A percentile compares a stretch with the other conserved stretches of the same genome.
Conservation (phyloP, 2,888 invertebrate genomes). For the Agrilus biguttatus region DNA sequence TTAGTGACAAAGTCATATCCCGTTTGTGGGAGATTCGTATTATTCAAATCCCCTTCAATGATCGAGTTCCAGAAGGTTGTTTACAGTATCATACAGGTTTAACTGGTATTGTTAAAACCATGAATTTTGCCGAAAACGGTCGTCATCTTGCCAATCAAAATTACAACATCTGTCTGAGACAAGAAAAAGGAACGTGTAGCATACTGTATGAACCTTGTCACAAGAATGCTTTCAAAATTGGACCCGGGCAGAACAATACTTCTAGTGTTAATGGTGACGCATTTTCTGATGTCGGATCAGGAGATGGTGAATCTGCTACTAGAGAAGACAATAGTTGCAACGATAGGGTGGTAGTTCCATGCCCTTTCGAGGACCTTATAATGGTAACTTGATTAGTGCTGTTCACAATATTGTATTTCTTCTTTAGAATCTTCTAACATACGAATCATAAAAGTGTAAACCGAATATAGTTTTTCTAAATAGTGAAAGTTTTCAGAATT, state of each 20-base stretch:
- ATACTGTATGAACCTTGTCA: slow-evolving; percentile 66
- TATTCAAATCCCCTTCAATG: slow-evolving; percentile 60
- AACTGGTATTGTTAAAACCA: slow-evolving; percentile 53
- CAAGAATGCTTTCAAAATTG: slow-evolving; percentile 61
- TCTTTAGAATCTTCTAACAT: too few species aligned
- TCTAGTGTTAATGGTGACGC: background rate
- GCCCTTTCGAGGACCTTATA: slow-evolving; percentile 72
- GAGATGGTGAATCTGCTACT: slow-evolving; percentile 7
- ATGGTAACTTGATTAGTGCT: slow-evolving; percentile 34
- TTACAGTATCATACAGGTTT: slow-evolving; percentile 54
- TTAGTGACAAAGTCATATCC: slow-evolving; percentile 48
- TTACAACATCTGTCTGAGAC: slow-evolving; percentile 61
- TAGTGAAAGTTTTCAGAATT: too few species aligned
- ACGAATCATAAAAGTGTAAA: too few species aligned
- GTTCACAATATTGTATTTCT: too few species aligned
- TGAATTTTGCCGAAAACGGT: slow-evolving; percentile 72
- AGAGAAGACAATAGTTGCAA: slow-evolving; percentile 39
- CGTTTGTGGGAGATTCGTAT: slow-evolving; percentile 69
- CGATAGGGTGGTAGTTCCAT: slow-evolving; percentile 66
- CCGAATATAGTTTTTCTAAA: too few species aligned
- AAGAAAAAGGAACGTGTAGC: slow-evolving; percentile 56
- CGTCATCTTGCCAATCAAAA: slow-evolving; percentile 66
- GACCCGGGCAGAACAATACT: slow-evolving; percentile 27
- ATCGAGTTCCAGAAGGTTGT: slow-evolving; percentile 64
- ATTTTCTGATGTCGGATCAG: slow-evolving; percentile 7